A percentile compares a stretch with the other conserved stretches of the same genome.
phyloP scores from a whole-genome alignment of 2,797 vertebrate species.

The Merluccius polli region DNA sequence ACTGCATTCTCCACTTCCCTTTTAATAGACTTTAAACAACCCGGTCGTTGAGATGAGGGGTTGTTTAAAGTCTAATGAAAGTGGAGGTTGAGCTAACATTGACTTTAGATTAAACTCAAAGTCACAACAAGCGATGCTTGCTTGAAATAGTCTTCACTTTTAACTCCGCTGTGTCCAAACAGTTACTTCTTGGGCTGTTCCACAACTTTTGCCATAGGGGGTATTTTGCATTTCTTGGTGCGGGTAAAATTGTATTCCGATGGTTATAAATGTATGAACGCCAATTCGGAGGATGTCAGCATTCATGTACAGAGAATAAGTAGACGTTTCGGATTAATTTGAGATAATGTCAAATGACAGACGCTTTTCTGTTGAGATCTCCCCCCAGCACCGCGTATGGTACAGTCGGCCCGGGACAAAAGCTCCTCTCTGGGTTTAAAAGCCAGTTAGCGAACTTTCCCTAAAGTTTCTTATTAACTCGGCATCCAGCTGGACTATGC shows the following conservation, averaged over 20 bases:
- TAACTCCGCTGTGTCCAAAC: conserved; percentile 46
- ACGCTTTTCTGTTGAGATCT: neutral
- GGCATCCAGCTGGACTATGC: neutral
- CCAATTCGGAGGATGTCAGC: neutral
- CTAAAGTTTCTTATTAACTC: neutral
- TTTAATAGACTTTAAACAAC: neutral
- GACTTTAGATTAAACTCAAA: neutral
- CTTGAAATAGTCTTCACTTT: neutral
- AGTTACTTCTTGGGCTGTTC: conserved; percentile 64
- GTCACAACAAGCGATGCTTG: neutral
- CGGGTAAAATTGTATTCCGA: neutral
- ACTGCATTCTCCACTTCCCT: neutral
- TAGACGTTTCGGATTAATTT: neutral
- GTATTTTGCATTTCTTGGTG: neutral
- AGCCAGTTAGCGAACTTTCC: neutral
- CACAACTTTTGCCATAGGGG: conserved; percentile 57
- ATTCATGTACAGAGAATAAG: neutral
- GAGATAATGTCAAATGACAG: neutral
- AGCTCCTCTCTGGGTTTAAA: conserved; percentile 34
- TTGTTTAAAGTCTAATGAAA: neutral
- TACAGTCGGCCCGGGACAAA: conserved; percentile 29
- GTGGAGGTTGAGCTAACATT: neutral
- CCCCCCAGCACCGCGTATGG: neutral
- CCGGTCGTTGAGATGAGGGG: neutral
- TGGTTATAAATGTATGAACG: neutral